Base-by-base conservation (phyloP, 2,888 invertebrate species). In the Amblyjoppa proteus region DNA sequence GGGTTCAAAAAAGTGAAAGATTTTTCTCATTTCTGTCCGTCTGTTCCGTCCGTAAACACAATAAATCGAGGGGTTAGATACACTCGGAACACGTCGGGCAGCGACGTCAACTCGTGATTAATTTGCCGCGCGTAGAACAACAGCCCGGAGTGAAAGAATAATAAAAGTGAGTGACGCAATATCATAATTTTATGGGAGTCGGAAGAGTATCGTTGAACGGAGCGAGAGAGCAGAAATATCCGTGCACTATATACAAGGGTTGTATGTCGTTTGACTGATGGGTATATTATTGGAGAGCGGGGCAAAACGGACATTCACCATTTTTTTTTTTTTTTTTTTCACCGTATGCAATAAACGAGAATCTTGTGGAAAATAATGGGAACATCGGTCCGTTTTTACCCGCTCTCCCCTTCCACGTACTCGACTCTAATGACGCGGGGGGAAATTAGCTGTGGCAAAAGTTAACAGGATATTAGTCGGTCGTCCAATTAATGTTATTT, bases 401-500 rank as follows among this genome's bases (percentile, higher is more conserved):
- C 45, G 45, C 45, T 3, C 3, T 45, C 45, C 0, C 1, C 13
- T 45, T 11, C 45, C 13, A 11, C 25, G 13, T 31, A 70, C 11
- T 49, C 64, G 71, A 11, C 51, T 71, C 71, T 61, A 79, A 79
- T 71, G 51, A 71, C 79, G 64, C 45, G 68, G 66, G 70, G 70
- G 81, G 58, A 66, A 38, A 61, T 77, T 68, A 61, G 70, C 38
- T 69, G 71, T 79, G 85, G 81, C 64, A 82, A 84, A 85, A 89
- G 87, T 88, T 88, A 87, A 88, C 86, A 79, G 70, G 79, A 69
- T 87, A 89, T 89, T 88, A 88, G 84, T 69, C 81, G 85, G 84
- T 25, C 86, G 85, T 87, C 87, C 88, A 90, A 89, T 90, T 88
- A 90, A 76, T 80, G 70, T 84, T 53, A 28, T 58, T 83, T 85